Conservation (phyloP, 1,140 invertebrate genomes). For the Orius laevigatus region DNA sequence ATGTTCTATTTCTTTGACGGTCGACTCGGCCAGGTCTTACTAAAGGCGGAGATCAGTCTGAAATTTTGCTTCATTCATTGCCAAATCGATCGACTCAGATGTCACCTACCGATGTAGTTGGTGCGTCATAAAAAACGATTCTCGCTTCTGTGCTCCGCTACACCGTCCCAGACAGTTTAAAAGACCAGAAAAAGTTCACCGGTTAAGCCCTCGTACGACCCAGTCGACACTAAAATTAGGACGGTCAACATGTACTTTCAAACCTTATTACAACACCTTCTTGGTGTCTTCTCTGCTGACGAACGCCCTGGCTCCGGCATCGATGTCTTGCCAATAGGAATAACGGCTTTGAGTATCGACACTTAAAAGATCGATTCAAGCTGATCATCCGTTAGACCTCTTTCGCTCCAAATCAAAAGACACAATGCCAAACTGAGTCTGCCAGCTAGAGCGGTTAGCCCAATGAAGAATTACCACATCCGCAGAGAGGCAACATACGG, state of each 20-base stretch:
- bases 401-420: slow-evolving; percentile 88
- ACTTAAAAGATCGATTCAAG: slow-evolving; percentile 82
- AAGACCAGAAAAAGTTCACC: slow-evolving; percentile 93
- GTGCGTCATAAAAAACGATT: slow-evolving; percentile 99
- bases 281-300: slow-evolving; percentile 65
- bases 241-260: slow-evolving; percentile 6
- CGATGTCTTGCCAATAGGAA: slow-evolving; percentile 92
- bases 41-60: slow-evolving; percentile 86
- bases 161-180: slow-evolving; percentile 96
- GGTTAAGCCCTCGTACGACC: slow-evolving; percentile 88
- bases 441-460: slow-evolving; percentile 90
- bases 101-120: slow-evolving; percentile 87
- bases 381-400: slow-evolving; percentile 89
- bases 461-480: slow-evolving; percentile 97
- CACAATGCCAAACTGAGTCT: slow-evolving; percentile 92
- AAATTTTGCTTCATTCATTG: slow-evolving; percentile 16
- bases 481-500: slow-evolving; percentile 91
- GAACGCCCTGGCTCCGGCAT: slow-evolving; percentile 97
- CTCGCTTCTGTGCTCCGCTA: slow-evolving; percentile 95
- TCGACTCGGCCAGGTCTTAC: slow-evolving; percentile 93
- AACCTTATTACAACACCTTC: slow-evolving; percentile 28
- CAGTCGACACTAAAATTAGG: slow-evolving; percentile 47
- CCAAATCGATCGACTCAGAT: background rate
- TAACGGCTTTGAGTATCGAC: slow-evolving; percentile 86
- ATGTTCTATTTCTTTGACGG: slow-evolving; percentile 84